These are phyloP conservation scores for Todiramphus saurophagus DNA, from an alignment of 2,113 vertebrate species.

Conservation along the genomic window DNA sequence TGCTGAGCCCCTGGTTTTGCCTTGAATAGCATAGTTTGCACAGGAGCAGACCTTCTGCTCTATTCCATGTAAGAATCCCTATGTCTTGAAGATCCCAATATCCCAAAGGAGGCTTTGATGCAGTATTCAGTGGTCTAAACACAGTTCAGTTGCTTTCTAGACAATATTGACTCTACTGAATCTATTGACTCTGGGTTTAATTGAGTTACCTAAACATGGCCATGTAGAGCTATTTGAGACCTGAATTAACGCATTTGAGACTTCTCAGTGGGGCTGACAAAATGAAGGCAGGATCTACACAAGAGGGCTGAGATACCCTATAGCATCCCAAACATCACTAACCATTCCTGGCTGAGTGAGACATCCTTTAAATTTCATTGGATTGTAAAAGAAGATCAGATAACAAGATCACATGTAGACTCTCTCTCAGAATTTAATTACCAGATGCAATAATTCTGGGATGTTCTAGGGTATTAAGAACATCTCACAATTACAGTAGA, in stretches of 20 bases:
- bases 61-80: not conserved
- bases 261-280: not conserved
- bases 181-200: not conserved
- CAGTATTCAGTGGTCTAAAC: not conserved
- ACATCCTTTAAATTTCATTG: not conserved
- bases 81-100: not conserved
- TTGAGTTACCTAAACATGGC: not conserved
- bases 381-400: not conserved
- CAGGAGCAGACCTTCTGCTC: not conserved
- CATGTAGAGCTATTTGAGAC: not conserved
- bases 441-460: not conserved
- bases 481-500: not conserved
- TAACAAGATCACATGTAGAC: not conserved
- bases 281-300: not conserved
- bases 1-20: not conserved
- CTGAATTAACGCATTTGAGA: not conserved
- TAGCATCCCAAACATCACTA: not conserved
- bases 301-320: not conserved
- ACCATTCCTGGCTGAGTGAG: not conserved
- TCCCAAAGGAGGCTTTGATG: not conserved
- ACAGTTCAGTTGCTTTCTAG: not conserved
- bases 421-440: not conserved
- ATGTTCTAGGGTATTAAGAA: not conserved
- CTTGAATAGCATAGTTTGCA: not conserved
- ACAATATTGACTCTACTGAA: not conserved